phyloP scores from a whole-genome alignment of 2,797 vertebrate genomes.

The Bothrops alternatus region DNA sequence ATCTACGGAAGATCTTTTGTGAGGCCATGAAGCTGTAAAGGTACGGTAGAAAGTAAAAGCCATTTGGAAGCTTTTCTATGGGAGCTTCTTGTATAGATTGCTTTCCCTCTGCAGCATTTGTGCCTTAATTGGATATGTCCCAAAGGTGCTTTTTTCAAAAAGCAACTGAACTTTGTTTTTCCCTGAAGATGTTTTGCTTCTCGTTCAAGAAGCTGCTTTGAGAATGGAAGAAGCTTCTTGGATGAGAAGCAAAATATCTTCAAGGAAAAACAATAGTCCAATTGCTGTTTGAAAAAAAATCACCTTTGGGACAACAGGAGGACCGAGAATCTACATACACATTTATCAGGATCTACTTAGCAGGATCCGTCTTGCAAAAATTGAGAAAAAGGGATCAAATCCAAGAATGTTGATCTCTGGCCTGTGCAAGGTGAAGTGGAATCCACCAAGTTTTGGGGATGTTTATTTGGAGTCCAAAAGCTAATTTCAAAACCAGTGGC shows the following conservation, averaged over 20 bases:
- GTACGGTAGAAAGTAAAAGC: neutral
- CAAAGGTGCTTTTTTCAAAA: neutral
- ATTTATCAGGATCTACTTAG: neutral
- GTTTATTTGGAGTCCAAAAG: neutral
- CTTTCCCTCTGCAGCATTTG: neutral
- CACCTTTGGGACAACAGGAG: neutral
- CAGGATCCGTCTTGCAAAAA: neutral
- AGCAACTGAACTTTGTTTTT: neutral
- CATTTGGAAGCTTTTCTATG: neutral
- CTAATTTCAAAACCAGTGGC: neutral
- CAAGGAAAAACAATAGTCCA: neutral
- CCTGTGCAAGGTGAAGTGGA: neutral
- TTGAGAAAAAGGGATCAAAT: neutral
- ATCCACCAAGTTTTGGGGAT: neutral
- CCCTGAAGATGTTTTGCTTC: neutral
- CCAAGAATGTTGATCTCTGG: neutral
- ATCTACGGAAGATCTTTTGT: neutral
- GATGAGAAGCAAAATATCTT: neutral
- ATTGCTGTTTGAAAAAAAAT: neutral
- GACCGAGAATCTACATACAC: neutral
- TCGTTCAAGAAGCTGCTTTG: neutral
- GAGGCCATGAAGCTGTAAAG: neutral
- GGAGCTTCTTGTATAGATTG: neutral
- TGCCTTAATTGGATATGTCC: neutral
- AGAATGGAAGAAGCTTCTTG: neutral